Evolutionary conservation across 2,797 vertebrate species (phyloP), one percentile per base, ranked within the genome.

Genomic region (Bradypus variegatus): DNA sequence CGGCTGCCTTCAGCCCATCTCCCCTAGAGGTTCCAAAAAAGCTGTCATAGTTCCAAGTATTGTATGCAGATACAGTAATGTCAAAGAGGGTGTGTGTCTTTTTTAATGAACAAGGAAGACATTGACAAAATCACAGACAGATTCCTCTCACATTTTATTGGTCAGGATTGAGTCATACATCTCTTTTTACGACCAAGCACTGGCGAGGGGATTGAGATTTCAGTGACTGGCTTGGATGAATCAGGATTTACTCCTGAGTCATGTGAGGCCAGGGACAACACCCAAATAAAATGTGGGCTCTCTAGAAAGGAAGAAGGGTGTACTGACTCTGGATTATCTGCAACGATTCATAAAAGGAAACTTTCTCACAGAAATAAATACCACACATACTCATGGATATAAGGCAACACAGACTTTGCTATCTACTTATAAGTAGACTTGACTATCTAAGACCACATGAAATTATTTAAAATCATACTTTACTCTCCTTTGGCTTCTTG

Each of bases 241-340:
- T 93, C 77, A 70, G 64, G 53, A 65, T 91, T 89, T 80, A 36
- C 76, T 31, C 55, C 41, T 77, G 65, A 94, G 81, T 92, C 94
- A 60, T 55, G 64, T 33, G 70, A 86, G n/a, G 83, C 65, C 48
- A 91, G 29, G 29, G n/a, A 21, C 58, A 60, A 89, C 14, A 58
- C 33, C 38, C 75, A 77, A 62, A 67, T 53, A 45, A 73, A 82
- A 65, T 23, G 6, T 16, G 23, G 18, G 15, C 58, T 70, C 67
- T 82, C 87, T 64, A 45, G 48, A 36, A 64, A 82, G 60, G 55
- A 87, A 81, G 48, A 41, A 64, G 13, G 3, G 6, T 41, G 3
- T 9, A 9, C 23, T 55, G n/a, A 29, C 38, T 78, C 73, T 81
- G 18, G 29, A 1, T 62, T 60, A 23, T n/a, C 62, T 69, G 53